These are phyloP conservation scores for Gymnoscopelus microlampas DNA, from an alignment of 2,797 vertebrate genomes.

Conservation along the genomic window DNA sequence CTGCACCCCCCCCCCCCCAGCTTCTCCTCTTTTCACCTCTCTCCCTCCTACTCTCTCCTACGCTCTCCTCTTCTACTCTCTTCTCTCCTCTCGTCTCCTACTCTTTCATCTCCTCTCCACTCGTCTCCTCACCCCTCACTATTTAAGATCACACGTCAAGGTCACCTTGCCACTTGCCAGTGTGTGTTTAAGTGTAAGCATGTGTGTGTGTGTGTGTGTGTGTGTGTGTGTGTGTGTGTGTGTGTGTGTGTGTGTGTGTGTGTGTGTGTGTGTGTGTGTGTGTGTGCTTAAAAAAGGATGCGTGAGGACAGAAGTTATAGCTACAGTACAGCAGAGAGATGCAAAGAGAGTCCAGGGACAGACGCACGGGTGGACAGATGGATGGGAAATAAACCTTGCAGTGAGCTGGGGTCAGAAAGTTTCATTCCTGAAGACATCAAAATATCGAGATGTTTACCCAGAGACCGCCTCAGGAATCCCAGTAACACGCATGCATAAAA, in stretches of 20 bases:
- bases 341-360: no score
- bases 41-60: not conserved
- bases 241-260: no score
- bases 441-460: not conserved
- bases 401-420: slow-evolving; percentile 1
- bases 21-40: slow-evolving; percentile 37
- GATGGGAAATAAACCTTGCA: not conserved
- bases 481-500: not conserved
- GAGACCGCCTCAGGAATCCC: not conserved
- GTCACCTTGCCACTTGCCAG: slow-evolving; percentile 40
- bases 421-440: slow-evolving; percentile 10
- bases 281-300: no score
- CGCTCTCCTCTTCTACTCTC: not conserved
- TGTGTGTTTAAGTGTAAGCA: not conserved
- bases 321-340: no score
- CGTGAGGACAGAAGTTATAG: no score
- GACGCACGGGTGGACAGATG: no score
- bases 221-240: no score
- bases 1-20: slow-evolving; percentile 49
- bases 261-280: no score
- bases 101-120: not conserved
- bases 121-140: slow-evolving; percentile 37
- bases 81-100: slow-evolving; percentile 46
- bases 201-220: not conserved
- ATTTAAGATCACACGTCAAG: slow-evolving; percentile 16